Evolutionary conservation across 2,888 invertebrate species (phyloP).

Genomic region (Allacma fusca): DNA sequence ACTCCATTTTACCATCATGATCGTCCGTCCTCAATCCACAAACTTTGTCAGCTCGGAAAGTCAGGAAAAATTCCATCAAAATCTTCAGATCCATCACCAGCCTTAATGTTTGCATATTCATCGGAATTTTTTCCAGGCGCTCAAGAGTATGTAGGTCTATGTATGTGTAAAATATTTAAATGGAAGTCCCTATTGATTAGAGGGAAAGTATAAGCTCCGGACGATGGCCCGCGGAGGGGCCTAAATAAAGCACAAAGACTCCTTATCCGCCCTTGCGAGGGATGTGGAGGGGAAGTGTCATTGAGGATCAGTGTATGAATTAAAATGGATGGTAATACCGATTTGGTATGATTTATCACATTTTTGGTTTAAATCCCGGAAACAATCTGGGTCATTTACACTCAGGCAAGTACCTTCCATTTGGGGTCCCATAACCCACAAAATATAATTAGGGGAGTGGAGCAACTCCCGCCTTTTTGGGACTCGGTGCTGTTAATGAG

Average conservation of each 20-base stretch:
- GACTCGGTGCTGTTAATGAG: too few relatives aligned
- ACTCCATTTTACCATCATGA: neutral
- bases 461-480: too few relatives aligned
- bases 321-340: constrained; percentile 1
- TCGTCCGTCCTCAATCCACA: neutral
- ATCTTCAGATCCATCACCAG: too few relatives aligned
- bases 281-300: neutral
- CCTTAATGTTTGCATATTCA: too few relatives aligned
- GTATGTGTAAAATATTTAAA: too few relatives aligned
- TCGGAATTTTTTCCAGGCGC: too few relatives aligned
- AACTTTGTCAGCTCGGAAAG: neutral
- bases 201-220: too few relatives aligned
- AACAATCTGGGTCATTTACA: neutral
- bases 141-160: too few relatives aligned
- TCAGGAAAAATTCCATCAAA: too few relatives aligned
- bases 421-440: neutral
- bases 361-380: neutral
- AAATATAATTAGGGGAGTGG: neutral
- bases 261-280: neutral
- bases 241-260: too few relatives aligned
- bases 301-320: neutral
- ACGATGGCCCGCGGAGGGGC: too few relatives aligned
- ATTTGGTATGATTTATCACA: neutral
- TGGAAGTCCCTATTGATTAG: too few relatives aligned
- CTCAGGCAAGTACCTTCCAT: neutral